A percentile compares a stretch with the other conserved stretches of the same genome.
These are phyloP conservation scores for Globodera ellingtonae DNA, from an alignment of 1,140 invertebrate genomes.

Conservation along the genomic window DNA sequence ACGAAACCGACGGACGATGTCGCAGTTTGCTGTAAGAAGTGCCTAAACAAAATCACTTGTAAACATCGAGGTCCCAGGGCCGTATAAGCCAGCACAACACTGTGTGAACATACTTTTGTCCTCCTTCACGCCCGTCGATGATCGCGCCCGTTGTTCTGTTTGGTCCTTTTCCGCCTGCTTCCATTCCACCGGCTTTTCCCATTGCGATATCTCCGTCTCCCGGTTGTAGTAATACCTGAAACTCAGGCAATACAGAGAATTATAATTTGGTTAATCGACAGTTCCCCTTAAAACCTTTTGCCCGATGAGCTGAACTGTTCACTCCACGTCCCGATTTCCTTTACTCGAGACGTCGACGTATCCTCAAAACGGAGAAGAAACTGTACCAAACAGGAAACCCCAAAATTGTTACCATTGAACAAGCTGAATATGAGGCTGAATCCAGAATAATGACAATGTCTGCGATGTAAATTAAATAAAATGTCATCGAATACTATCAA, in stretches of 20 bases:
- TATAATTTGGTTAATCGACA: not conserved
- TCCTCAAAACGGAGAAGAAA: not conserved
- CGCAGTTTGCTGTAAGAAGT: not conserved
- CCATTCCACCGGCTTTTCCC: constrained; percentile 52
- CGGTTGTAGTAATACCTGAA: constrained; percentile 50
- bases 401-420: not conserved
- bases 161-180: constrained; percentile 30
- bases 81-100: no score
- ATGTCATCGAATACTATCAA: no score
- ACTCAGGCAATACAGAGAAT: not conserved
- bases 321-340: constrained; percentile 44
- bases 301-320: constrained; percentile 49
- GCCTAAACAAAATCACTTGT: not conserved
- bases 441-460: no score
- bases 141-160: not conserved
- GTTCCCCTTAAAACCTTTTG: constrained; percentile 30
- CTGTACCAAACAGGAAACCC: not conserved
- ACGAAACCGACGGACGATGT: not conserved
- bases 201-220: constrained; percentile 47
- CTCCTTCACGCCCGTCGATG: not conserved
- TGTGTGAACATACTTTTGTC: constrained; percentile 15
- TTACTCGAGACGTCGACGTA: constrained; percentile 30
- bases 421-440: not conserved
- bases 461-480: no score
- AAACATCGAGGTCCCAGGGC: no score